Base-by-base conservation (phyloP, 64 coral and sea anemone species). In the Montipora sp. region DNA sequence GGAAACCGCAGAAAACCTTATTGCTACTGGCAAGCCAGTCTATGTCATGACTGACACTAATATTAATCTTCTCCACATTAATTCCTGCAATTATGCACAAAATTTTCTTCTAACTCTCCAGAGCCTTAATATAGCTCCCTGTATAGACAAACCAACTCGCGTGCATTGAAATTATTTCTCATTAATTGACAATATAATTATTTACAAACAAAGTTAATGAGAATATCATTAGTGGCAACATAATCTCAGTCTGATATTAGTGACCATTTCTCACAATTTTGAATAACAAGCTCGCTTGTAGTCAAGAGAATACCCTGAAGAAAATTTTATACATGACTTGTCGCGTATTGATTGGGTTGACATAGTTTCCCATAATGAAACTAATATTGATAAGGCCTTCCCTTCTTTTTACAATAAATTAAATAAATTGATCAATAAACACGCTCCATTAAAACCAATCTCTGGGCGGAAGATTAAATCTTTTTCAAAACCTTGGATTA, bases 141-240 rank as follows among this genome's bases (percentile, higher is more conserved):
- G 46, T 19, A 89, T 89, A 22, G 87, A 89, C 87, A 89, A 89
- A 45, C 87, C 87, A 49, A 89, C 87, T 75, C 27, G 27, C 27
- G 27, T 27, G 27, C 27, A 27, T 27, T 27, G 27, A 27, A 27
- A 27, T 27, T 27, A 27, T 27, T 27, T 27, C 27, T 27, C 27
- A 27, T 27, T 27, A 27, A 27, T 27, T 27, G 27, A 27, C 27
- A 27, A 27, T 27, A 27, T 27, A 27, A 27, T 27, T 27, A 27
- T 27, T 27, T 27, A 27, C 27, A 27, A 27, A 27, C 27, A 27
- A 27, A 27, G 27, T 27, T 27, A 27, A 27, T 27, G 27, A 27
- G 27, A 27, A 27, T 27, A 27, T 27, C 27, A 27, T 27, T 27
- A 27, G 27, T 27, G 27, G 27, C 27, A 27, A 27, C 27, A 27